Base-by-base conservation (phyloP, 2,797 vertebrate genomes). In the Lophius americanus region DNA sequence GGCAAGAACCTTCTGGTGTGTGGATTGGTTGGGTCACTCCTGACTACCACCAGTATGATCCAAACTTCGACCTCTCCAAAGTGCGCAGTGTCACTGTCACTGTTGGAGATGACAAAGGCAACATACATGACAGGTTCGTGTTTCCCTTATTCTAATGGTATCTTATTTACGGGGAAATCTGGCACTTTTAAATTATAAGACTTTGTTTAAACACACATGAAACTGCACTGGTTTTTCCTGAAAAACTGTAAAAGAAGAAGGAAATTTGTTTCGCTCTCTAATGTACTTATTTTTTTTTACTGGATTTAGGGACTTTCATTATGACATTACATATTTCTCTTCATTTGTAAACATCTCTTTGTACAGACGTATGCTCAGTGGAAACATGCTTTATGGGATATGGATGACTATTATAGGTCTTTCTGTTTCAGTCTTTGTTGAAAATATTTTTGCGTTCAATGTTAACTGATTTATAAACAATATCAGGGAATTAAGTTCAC, bases 1-100 rank as follows among this genome's bases (percentile, higher is more conserved):
- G 97, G 1, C 96, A 98, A 90, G 97, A 98, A 87, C 96, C 97
- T 0, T 92, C 93, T 6, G 91, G 89, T 0, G 96, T 96, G 38
- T 98, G 97, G 97, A 82, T 97, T 2, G 97, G 97, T 64, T 98
- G 97, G 97, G 96, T 98, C 75, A 97, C 96, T n/a, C 96, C 97
- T 1, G 96, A 98, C 81, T 98, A 94, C 85, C 97, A 98, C 83
- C 95, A 95, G 81, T 95, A 92, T 0, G 96, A 97, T 88, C 92
- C 92, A 37, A 90, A 13, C 90, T 98, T 97, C 57, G 96, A 98
- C 77, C 93, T 98, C 64, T 83, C 84, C 72, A 97, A 96, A 83
- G 96, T 98, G 51, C 95, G 96, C 64, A 93, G 68, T 0, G 96
- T 97, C 74, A 98, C 96, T 0, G 87, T 98, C 60, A 98, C 97